These are phyloP conservation scores for Fissipunctia ypsillon DNA, from an alignment of 2,888 invertebrate species.

Conservation along the genomic window DNA sequence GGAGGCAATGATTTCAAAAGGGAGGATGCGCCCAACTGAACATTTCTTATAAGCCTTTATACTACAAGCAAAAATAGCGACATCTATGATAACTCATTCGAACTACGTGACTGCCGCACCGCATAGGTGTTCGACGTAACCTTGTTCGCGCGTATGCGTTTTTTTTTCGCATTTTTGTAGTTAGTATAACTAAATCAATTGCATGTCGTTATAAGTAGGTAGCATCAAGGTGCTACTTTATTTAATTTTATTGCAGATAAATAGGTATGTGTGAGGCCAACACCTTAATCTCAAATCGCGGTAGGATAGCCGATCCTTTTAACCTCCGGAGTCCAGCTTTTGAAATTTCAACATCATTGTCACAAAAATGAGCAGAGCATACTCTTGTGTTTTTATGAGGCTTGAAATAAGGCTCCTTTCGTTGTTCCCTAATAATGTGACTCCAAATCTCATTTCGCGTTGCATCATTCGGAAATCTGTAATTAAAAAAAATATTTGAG, in stretches of 20 bases:
- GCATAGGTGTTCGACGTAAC: too few species aligned
- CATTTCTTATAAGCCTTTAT: too few species aligned
- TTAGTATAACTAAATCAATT: too few species aligned
- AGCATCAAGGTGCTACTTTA: too few species aligned
- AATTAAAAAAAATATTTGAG: not conserved
- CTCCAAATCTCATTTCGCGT: conserved; percentile 3
- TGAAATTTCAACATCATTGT: not conserved
- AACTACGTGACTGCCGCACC: too few species aligned
- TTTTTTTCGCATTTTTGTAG: too few species aligned
- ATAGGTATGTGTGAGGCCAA: not conserved
- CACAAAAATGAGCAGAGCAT: conserved; percentile 4
- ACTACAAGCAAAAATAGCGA: too few species aligned
- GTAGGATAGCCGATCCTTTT: not conserved
- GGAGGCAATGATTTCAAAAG: too few species aligned
- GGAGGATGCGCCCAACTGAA: too few species aligned
- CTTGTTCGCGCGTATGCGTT: too few species aligned
- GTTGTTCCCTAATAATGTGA: not conserved
- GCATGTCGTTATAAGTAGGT: too few species aligned
- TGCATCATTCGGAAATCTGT: conserved; percentile 1
- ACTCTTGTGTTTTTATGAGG: not conserved
- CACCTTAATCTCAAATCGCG: not conserved
- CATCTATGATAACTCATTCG: too few species aligned
- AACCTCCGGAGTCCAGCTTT: not conserved
- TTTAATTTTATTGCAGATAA: not conserved
- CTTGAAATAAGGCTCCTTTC: not conserved